These are phyloP conservation scores for Cataglyphis rosenhaueri DNA, from an alignment of 2,888 invertebrate species.

Conservation along the genomic window DNA sequence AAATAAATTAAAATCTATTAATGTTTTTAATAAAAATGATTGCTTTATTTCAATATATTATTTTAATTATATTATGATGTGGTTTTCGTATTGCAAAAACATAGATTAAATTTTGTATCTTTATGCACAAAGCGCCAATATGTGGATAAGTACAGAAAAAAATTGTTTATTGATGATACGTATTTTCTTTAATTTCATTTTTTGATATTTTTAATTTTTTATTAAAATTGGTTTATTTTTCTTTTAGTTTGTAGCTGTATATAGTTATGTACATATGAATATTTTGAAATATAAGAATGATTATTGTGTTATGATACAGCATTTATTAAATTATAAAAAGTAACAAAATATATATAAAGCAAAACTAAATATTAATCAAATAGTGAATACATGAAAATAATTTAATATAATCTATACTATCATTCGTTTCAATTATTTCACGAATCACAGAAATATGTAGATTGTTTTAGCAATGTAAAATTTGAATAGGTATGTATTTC, in stretches of 20 bases:
- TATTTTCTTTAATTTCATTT: background rate
- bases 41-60: background rate
- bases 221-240: background rate
- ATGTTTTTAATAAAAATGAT: background rate
- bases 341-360: background rate
- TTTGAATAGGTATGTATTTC: background rate
- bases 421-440: background rate
- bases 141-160: background rate
- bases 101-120: conserved; percentile 18
- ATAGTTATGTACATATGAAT: background rate
- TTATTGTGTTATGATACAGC: background rate
- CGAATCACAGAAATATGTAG: background rate
- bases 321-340: background rate
- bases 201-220: background rate
- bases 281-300: background rate
- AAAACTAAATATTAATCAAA: background rate
- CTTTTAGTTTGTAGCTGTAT: background rate
- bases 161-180: background rate
- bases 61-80: background rate
- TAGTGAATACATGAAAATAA: background rate
- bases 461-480: background rate
- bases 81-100: background rate
- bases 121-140: background rate
- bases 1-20: background rate
- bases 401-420: background rate